phyloP scores from a whole-genome alignment of 2,888 invertebrate genomes.

The Morpho helenor region DNA sequence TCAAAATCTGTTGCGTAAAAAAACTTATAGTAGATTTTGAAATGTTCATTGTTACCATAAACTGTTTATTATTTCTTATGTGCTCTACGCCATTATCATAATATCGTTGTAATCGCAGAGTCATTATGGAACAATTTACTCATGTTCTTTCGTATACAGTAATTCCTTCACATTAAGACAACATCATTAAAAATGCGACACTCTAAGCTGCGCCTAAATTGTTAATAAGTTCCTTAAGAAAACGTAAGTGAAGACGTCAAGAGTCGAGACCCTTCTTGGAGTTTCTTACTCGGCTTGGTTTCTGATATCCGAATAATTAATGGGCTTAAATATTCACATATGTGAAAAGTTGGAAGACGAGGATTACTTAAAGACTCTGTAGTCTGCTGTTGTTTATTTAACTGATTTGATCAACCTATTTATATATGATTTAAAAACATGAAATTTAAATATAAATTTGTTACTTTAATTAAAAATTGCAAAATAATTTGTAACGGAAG shows the following conservation, averaged over 20 bases:
- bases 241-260: slow-evolving; percentile 30
- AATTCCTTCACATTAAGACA: background rate
- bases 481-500: no score
- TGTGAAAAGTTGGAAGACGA: slow-evolving; percentile 24
- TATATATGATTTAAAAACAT: no score
- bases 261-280: slow-evolving; percentile 31
- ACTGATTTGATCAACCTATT: no score
- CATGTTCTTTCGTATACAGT: background rate
- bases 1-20: no score
- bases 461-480: no score
- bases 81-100: no score
- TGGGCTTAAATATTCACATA: slow-evolving; percentile 30
- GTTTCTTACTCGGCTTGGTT: slow-evolving; percentile 30
- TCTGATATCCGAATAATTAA: slow-evolving; percentile 30
- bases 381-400: slow-evolving; percentile 2
- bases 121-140: no score
- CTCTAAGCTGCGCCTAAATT: slow-evolving; percentile 20
- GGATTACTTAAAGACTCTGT: slow-evolving; percentile 15
- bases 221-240: slow-evolving; percentile 27
- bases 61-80: no score
- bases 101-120: no score
- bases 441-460: no score
- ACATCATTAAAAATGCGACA: slow-evolving; percentile 5
- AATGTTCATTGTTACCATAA: no score
- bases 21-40: no score